Evolutionary conservation across 1,140 invertebrate genomes (phyloP), one percentile per base, ranked within the genome.

Genomic region (Drosophila teissieri): DNA sequence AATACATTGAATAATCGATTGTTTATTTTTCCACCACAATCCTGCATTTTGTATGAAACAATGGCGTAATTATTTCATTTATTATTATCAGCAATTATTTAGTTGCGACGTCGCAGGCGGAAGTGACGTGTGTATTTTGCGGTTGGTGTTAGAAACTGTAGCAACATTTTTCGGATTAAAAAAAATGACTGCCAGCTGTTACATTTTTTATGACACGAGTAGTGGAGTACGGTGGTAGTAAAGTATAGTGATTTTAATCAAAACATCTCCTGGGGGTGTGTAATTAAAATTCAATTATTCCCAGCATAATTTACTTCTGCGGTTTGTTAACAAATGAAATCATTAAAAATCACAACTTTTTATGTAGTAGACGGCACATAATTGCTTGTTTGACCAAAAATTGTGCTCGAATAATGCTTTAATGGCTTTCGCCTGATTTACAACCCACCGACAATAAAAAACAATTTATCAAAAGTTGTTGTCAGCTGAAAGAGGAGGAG

Each of bases 381-480:
- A 53, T 42, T 11, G 37, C 37, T 39, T 39, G 37, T 51, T 36
- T 19, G 22, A 39, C 34, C 27, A 48, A 62, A 62, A 60, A 56
- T 31, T 27, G 24, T 12, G 22, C 42, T 34, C 40, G 39, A 49
- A 60, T 39, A 46, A 44, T 11, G 17, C 34, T 57, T 57, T 58
- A 65, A 65, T 74, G 22, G 19, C 37, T 53, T 24, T 44, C 0
- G 17, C 24, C 39, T 51, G 72, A 74, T 74, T 74, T 74, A 74
- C 39, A 55, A 54, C 56, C 17, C 36, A 19, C 19, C 37, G 37
- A 45, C 39, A 46, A 48, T 19, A 39, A 34, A 46, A 15, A 40
- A 45, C 65, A n/a, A 70, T 70, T 49, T 57, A 72, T 72, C 65
- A 75, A 49, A 75, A 74, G 36, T 75, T 75, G 52, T 65, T 54